Base-by-base conservation (phyloP, 2,888 invertebrate species). In the Colletes collaris region DNA sequence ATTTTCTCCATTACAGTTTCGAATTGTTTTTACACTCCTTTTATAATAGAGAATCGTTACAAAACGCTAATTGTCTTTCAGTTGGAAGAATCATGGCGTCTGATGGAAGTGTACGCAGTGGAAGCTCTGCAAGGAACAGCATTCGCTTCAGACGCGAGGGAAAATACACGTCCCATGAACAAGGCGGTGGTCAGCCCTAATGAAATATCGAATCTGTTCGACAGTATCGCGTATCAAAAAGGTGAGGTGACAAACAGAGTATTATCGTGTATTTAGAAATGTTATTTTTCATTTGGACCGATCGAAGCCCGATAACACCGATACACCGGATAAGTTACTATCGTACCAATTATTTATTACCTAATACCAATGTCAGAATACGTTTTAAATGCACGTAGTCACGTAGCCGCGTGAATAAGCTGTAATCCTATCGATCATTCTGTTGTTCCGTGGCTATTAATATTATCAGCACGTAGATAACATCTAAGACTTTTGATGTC, bases 191-290 rank as follows among this genome's bases (percentile, higher is more conserved):
- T 88, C 63, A 93, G 93, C 0, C 94, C 94, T 0, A 90, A 92
- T 0, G 93, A 95, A 83, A 93, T 95, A 72, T 85, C 92, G 0
- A 91, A 92, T 0, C 94, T 94, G 11, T 95, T 96, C 89, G 95
- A 95, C 84, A 93, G 93, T n/a, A 94, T 95, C 2, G 94, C 95
- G 59, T 95, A 96, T 83, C 93, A 94, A 77, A 96, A 96, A 93
- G 95, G 95, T 95, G 91, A 69, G 11, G 10, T 0, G 40, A 44
- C 27, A 27, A 27, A 27, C 27, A 27, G 27, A 27, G 27, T 27
- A 27, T 27, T 27, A 27, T 27, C 27, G 27, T 27, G 27, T 27
- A 27, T 2, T 27, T 27, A 2, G 27, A 27, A 27, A 27, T 27
- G 27, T 27, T 27, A 27, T 27, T 27, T 27, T 27, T 27, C 2